Evolutionary conservation across 1,140 invertebrate genomes (phyloP), one percentile per base, ranked within the genome.

Genomic region (Glossosoma conforme): DNA sequence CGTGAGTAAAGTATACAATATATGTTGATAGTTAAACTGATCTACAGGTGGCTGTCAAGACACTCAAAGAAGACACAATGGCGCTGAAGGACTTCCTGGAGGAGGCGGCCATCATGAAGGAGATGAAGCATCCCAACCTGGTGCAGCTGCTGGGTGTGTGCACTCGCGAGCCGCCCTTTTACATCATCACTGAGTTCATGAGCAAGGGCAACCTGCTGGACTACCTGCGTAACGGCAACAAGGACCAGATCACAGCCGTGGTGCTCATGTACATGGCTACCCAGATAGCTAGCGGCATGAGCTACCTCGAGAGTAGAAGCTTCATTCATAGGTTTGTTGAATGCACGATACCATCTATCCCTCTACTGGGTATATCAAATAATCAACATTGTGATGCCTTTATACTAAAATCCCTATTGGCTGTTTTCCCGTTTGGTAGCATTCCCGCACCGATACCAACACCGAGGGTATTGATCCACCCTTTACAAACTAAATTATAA

Each of bases 101-200:
- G 68, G 97, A 99, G 75, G 97, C 97, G 4, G 85, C 91, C 44
- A 98, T 99, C 38, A 99, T 99, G 97, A 99, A 99, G 68, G 94
- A 97, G 74, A 97, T 99, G 92, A 94, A 96, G 65, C 97, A 99
- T 76, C 91, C 92, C 6, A 99, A 99, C 79, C 77, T 99, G 52
- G 96, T 99, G 43, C 94, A 98, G 75, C 77, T 99, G 48, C 81
- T 98, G 59, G 92, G 91, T 58, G 95, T 99, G 20, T 99, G 96
- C 74, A 99, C 95, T 0, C 75, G 94, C 20, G 95, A 98, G 70
- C 93, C 95, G 3, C 97, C 97, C 1, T 98, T 98, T 72, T 99
- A 98, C 69, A 99, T 99, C 61, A 96, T 99, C 56, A 99, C 97
- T 6, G 97, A 98, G 74, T 99, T 98, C 68, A 99, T 99, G 97